phyloP scores from a whole-genome alignment of 2,797 vertebrate genomes.

The Alauda arvensis region DNA sequence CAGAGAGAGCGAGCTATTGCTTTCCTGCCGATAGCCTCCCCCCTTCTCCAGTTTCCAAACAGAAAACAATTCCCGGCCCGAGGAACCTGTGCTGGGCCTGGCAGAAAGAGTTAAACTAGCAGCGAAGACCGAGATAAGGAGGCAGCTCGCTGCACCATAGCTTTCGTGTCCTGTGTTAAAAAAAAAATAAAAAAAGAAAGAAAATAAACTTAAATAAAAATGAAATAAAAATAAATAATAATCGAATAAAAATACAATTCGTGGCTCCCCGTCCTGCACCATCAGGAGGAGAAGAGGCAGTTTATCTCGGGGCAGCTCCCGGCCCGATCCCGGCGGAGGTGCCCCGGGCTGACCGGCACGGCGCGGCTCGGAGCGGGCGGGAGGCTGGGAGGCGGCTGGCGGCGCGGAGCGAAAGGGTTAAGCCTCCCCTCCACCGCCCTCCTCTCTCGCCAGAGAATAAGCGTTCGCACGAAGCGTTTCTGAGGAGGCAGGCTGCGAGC shows the following conservation, averaged over 20 bases:
- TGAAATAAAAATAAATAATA: not conserved
- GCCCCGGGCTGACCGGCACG: not conserved
- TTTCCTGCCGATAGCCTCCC: constrained; percentile 60
- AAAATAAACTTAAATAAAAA: not conserved
- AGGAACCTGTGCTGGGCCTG: constrained; percentile 30
- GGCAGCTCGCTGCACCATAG: not conserved
- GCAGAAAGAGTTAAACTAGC: constrained; percentile 33
- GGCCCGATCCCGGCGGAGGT: not conserved
- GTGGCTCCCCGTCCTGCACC: not conserved
- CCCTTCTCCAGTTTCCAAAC: constrained; percentile 61
- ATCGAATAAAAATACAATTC: not conserved
- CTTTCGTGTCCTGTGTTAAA: not conserved
- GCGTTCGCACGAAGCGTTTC: constrained; percentile 43
- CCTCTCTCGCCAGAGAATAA: constrained; percentile 45
- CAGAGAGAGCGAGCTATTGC: constrained; percentile 65
- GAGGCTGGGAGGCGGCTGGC: not conserved
- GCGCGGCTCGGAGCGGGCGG: not conserved
- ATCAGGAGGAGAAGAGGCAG: not conserved
- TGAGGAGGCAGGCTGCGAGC: constrained; percentile 57
- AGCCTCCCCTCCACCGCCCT: constrained; percentile 46
- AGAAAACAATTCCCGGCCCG: constrained; percentile 45
- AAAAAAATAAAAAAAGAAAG: accelerated
- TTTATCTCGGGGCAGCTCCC: not conserved
- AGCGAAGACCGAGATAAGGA: not conserved
- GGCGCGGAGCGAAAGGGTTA: constrained; percentile 45